Evolutionary conservation across 2,113 vertebrate genomes (phyloP).

Genomic region (Hippocampus mohnikei): DNA sequence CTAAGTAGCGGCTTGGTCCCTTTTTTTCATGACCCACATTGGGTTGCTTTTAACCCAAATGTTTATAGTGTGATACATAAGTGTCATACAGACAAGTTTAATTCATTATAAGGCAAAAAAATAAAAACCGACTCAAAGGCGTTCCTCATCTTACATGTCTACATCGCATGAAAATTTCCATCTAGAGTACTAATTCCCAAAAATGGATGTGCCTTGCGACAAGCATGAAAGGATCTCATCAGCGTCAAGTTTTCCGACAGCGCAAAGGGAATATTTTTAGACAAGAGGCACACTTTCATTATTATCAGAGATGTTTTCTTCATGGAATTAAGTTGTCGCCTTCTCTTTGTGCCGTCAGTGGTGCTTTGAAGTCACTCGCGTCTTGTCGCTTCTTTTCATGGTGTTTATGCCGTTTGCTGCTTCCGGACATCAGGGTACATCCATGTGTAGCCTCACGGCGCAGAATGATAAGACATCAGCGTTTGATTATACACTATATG

Average conservation of each 20-base stretch:
- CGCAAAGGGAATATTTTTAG: conserved; percentile 38
- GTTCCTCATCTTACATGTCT: neutral
- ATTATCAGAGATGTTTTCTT: conserved; percentile 38
- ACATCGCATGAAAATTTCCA: neutral
- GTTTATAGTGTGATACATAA: neutral
- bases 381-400: conserved; percentile 37
- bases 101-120: neutral
- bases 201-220: neutral
- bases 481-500: neutral
- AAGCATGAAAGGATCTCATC: conserved; percentile 3
- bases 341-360: conserved; percentile 29
- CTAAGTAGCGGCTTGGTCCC: neutral
- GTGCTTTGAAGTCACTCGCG: conserved; percentile 44
- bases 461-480: neutral
- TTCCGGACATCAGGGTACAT: conserved; percentile 25
- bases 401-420: conserved; percentile 47
- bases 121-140: neutral
- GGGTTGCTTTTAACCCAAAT: too few species aligned
- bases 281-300: conserved; percentile 31
- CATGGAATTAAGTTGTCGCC: conserved; percentile 37
- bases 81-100: neutral
- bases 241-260: neutral
- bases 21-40: too few species aligned
- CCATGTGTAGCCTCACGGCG: neutral
- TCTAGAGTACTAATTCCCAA: neutral